Conservation (phyloP, 30 jellyfish, hydroid and myxozoan species). For the Aurelia sp. region DNA sequence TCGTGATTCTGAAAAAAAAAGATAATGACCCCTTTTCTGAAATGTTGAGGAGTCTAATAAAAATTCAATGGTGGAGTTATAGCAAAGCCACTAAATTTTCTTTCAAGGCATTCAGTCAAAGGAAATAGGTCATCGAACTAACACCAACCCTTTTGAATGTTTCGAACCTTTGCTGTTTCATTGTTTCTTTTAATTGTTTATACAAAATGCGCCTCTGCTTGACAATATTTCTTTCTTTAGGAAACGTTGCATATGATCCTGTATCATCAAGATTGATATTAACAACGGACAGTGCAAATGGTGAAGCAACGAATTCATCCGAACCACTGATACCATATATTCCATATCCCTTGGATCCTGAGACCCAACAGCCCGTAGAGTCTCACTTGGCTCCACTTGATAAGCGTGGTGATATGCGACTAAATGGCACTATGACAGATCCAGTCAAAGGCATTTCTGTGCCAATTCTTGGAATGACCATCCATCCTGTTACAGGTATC, state of each 20-base stretch:
- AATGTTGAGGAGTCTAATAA: no score
- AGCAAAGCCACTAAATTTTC: no score
- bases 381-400: constrained; percentile 77
- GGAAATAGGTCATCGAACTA: no score
- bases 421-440: constrained; percentile 92
- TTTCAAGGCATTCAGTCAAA: no score
- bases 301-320: constrained; percentile 93
- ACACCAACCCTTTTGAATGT: no score
- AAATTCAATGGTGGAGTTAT: no score
- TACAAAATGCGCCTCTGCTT: no score
- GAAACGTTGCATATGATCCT: constrained; percentile 96
- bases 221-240: constrained; percentile 22
- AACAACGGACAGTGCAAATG: constrained; percentile 93
- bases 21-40: no score
- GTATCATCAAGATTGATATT: constrained; percentile 88
- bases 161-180: neutral
- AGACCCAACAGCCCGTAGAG: constrained; percentile 81
- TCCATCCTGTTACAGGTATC: constrained; percentile 93
- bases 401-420: constrained; percentile 87
- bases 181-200: no score
- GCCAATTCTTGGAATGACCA: constrained; percentile 97
- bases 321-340: constrained; percentile 89
- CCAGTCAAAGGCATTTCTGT: constrained; percentile 87
- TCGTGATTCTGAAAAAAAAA: no score
- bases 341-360: constrained; percentile 88